phyloP scores from a whole-genome alignment of 2,797 vertebrate genomes.

The Staurois parvus region DNA sequence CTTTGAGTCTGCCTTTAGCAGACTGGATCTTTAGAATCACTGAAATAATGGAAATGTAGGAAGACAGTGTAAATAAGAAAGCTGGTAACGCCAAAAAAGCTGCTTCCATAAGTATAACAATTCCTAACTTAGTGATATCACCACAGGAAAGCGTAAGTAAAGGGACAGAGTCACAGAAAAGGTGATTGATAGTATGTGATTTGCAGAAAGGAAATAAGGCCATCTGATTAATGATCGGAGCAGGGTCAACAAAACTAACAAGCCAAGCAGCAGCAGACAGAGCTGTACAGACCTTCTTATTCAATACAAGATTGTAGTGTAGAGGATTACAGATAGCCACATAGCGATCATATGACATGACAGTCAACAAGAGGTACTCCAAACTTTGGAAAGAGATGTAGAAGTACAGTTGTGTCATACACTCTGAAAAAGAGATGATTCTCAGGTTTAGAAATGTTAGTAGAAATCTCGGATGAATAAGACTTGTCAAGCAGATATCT shows the following conservation, averaged over 20 bases:
- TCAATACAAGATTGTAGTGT: conserved; percentile 63
- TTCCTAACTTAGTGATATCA: conserved; percentile 20
- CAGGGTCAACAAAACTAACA: conserved; percentile 37
- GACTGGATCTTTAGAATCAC: conserved; percentile 37
- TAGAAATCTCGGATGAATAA: conserved; percentile 57
- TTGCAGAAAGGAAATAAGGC: conserved; percentile 26
- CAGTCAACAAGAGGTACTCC: conserved; percentile 67
- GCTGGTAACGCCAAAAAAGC: conserved; percentile 18
- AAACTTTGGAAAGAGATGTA: conserved; percentile 66
- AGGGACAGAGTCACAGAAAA: conserved; percentile 45
- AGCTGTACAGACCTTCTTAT: conserved; percentile 53
- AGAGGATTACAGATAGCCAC: conserved; percentile 68
- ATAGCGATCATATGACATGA: conserved; percentile 67
- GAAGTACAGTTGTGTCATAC: conserved; percentile 66
- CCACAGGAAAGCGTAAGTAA: conserved; percentile 21
- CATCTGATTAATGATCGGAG: conserved; percentile 7
- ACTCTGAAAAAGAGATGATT: conserved; percentile 61
- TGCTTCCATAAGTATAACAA: conserved; percentile 27
- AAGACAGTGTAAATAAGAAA: conserved; percentile 35
- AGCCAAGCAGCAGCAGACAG: conserved; percentile 64
- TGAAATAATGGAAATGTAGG: conserved; percentile 37
- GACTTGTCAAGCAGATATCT: conserved; percentile 65
- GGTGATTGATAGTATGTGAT: conserved; percentile 23
- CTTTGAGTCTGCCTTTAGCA: conserved; percentile 27
- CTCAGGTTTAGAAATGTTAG: conserved; percentile 38